These are phyloP conservation scores for Gymnothorax javanicus DNA, from an alignment of 2,797 vertebrate genomes.

Conservation along the genomic window DNA sequence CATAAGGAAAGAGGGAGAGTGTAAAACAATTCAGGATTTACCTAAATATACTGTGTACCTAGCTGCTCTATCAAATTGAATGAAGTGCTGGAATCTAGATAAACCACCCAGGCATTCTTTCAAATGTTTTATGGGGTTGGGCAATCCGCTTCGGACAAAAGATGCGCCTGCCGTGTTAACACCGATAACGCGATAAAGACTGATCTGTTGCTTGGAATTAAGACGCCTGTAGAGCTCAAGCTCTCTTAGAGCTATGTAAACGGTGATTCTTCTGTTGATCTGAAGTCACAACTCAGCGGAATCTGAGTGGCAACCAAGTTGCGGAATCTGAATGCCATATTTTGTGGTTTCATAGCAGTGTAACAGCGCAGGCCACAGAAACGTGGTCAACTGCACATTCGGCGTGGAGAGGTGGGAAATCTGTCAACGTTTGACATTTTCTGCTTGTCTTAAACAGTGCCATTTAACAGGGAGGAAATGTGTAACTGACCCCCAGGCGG, in stretches of 20 bases:
- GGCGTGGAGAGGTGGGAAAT: background rate
- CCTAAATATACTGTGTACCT: conserved; percentile 29
- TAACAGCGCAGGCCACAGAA: background rate
- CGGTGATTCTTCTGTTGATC: conserved; percentile 36
- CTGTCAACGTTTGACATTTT: conserved; percentile 14
- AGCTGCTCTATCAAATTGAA: conserved; percentile 45
- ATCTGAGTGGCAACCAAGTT: background rate
- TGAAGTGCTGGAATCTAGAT: conserved; percentile 30
- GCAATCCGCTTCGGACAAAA: conserved; percentile 40
- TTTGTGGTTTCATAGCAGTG: background rate
- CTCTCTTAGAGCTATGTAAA: conserved; percentile 42
- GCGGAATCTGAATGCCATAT: conserved; percentile 11
- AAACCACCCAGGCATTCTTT: conserved; percentile 36
- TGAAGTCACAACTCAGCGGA: conserved; percentile 19
- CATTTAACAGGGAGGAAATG: background rate
- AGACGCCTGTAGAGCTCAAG: conserved; percentile 42
- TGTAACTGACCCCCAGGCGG: background rate
- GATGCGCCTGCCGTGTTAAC: conserved; percentile 48
- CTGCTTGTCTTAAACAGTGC: background rate
- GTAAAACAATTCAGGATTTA: conserved; percentile 1
- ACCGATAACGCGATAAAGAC: conserved; percentile 44
- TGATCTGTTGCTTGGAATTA: conserved; percentile 51
- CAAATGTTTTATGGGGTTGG: conserved; percentile 53
- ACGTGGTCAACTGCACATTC: background rate
- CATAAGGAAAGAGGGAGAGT: background rate